Evolutionary conservation across 1,140 invertebrate genomes (phyloP), one percentile per base, ranked within the genome.

Genomic region (Caerostris extrusa): DNA sequence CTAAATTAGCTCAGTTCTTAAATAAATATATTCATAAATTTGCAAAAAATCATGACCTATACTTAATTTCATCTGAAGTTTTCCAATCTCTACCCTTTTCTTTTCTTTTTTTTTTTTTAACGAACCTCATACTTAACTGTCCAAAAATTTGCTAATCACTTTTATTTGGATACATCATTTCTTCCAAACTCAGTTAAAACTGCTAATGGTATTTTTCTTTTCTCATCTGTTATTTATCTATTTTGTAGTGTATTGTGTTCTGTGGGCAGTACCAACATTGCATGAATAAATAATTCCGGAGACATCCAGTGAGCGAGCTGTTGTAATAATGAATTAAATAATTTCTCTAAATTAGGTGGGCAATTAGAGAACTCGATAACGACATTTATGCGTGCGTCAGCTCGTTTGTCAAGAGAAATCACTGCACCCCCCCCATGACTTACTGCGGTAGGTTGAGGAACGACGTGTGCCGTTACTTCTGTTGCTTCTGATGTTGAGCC

Each of bases 281-380:
- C 10, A 77, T 77, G 71, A 77, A 77, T 77, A 77, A 77, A 50
- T 77, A 77, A 77, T 77, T 77, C 71, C 53, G 71, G 10, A 53
- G 10, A 53, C 71, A 77, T 10, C 71, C 4, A 77, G 71, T 50
- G 71, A 77, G 8, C 53, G 71, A 77, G 58, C n/a, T 60, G 55
- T 60, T n/a, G 19, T 60, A 57, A 57, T 85, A 85, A 85, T 85
- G 83, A 85, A 85, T 85, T 85, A 85, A 85, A 85, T 85, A 85
- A 85, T 85, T 60, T 85, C 56, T 58, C 55, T 57, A 57, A 85
- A 85, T 85, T 85, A 85, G 83, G 57, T 56, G 83, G 56, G 83
- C 57, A 85, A 85, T 85, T 85, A 85, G n/a, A 85, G 83, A 85
- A 60, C 83, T 85, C 83, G 83, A 85, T 85, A 85, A 85, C 50